A percentile compares a stretch with the other conserved stretches of the same genome.
Conservation (phyloP, 2,888 invertebrate genomes). For the Acrocyrtus sp. region DNA sequence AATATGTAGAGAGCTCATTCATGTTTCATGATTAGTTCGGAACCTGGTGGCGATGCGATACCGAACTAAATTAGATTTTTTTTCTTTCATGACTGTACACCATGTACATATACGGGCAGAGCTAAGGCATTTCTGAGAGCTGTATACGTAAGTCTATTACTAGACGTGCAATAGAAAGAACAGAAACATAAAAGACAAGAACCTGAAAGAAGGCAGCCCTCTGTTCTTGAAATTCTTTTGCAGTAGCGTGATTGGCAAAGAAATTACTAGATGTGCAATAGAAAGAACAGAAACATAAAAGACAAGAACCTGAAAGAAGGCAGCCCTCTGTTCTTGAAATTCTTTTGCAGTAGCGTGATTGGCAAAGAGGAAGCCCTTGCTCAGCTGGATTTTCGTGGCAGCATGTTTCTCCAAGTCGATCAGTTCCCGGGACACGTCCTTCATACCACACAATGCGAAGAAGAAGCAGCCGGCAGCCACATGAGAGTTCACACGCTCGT, state of each 20-base stretch:
- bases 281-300: no score
- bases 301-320: constrained; percentile 72
- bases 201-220: constrained; percentile 76
- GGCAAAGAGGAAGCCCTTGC: constrained; percentile 84
- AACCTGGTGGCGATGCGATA: no score
- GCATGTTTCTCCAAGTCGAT: constrained; percentile 75
- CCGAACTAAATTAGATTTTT: no score
- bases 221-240: constrained; percentile 84
- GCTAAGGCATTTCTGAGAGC: no score
- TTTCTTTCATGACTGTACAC: no score
- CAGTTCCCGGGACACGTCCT: constrained; percentile 79
- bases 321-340: constrained; percentile 82
- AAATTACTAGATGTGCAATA: no score
- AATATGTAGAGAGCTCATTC: no score
- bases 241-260: constrained; percentile 81
- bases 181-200: no score
- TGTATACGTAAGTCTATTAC: no score
- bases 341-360: constrained; percentile 81
- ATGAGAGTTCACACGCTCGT: constrained; percentile 83
- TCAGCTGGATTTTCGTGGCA: constrained; percentile 80
- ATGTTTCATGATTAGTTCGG: no score
- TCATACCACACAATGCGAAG: constrained; percentile 79
- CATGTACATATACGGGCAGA: no score
- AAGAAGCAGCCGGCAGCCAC: constrained; percentile 81
- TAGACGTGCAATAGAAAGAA: no score